Conservation (phyloP, 2,888 invertebrate species). For the Listrodromus nycthemerus region DNA sequence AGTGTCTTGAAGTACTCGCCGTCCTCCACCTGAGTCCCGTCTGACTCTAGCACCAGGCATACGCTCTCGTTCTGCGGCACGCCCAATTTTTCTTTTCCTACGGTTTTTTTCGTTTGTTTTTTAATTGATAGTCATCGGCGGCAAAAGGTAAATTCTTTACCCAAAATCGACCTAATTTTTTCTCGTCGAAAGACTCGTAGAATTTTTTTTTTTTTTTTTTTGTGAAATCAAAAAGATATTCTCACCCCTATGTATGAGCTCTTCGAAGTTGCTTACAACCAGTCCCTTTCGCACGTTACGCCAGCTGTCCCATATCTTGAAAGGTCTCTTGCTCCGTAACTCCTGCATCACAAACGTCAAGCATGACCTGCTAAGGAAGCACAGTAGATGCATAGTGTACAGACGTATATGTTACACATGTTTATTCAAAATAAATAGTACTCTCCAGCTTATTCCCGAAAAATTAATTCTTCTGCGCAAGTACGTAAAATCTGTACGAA, state of each 20-base stretch:
- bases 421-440: neutral
- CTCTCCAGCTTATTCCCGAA: neutral
- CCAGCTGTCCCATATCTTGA: constrained; percentile 98
- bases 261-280: constrained; percentile 96
- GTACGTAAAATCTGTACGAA: neutral
- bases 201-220: constrained; percentile 32
- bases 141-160: neutral
- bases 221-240: constrained; percentile 62
- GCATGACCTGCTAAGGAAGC: constrained; percentile 66
- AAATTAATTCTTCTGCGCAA: neutral
- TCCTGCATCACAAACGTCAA: constrained; percentile 87
- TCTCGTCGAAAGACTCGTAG: too few species aligned
- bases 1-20: constrained; percentile 98
- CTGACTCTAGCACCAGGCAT: constrained; percentile 96
- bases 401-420: constrained; percentile 8
- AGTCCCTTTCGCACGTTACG: constrained; percentile 96
- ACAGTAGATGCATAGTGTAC: constrained; percentile 53
- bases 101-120: constrained; percentile 27
- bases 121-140: neutral
- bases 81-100: constrained; percentile 95
- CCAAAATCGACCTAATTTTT: neutral
- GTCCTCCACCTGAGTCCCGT: constrained; percentile 98
- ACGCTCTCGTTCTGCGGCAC: constrained; percentile 94
- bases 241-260: constrained; percentile 92
- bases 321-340: constrained; percentile 98